Base-by-base conservation (phyloP, 1,140 invertebrate species). In the Trachymyrmex cornetzi region DNA sequence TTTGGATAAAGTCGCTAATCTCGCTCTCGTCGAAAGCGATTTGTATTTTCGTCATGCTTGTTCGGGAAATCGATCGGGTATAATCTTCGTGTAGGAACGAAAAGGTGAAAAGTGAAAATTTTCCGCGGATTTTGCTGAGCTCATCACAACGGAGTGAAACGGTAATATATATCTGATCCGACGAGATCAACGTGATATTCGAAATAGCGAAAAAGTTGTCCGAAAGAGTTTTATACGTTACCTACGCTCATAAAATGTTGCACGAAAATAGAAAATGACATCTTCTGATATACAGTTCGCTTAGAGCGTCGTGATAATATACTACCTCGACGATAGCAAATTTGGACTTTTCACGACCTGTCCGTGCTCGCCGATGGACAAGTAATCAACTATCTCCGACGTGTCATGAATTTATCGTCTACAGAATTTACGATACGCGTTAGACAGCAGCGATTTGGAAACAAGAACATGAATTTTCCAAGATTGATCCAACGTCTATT, bases 361-460 rank as follows among this genome's bases (percentile, higher is more conserved):
- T 24, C 19, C 34, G 61, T 16, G 27, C 38, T 63, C 9, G 22
- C 1, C 34, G 34, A 63, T 77, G 4, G 44, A 64, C 59, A 50
- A 48, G 24, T 64, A 64, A 79, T 79, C 24, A 24, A 64, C 19
- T 63, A 50, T 79, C 19, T 61, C 19, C 19, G 12, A 44, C 59
- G 61, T 2, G 22, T 79, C 61, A 50, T 50, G 44, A 79, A 67
- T 79, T 66, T 79, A 79, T 79, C 24, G 22, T 16, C 2, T 44
- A 14, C 9, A 9, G n/a, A 5, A 79, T 79, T 66, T 66, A 38
- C 34, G 34, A 38, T 7, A 50, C 63, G 16, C 11, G 22, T 12
- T 12, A 50, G 44, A 5, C 34, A 30, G 5, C 27, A 19, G 14
- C 59, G 27, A 53, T 79, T 67, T 34, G 12, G 16, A 57, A 79